phyloP scores from a whole-genome alignment of 1,140 invertebrate species.

The Drosophila equinoxialis region DNA sequence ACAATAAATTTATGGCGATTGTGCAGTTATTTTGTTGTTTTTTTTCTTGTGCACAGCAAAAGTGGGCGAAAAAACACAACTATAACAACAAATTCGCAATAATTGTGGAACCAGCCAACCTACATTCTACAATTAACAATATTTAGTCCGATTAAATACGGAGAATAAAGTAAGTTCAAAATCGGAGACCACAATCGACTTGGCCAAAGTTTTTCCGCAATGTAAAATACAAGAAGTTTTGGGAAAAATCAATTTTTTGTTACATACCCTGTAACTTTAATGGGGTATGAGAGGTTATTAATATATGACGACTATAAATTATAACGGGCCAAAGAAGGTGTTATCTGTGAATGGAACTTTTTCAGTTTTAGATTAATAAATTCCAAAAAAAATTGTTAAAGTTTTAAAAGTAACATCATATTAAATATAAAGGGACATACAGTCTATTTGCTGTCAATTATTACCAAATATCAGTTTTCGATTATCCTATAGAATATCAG shows the following conservation, averaged over 20 bases:
- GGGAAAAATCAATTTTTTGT: conserved; percentile 79
- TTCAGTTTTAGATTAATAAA: no score
- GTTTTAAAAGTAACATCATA: no score
- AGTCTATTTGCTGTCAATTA: no score
- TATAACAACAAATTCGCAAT: not conserved
- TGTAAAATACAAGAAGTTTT: conserved; percentile 53
- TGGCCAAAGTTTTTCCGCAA: conserved; percentile 48
- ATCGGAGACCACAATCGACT: not conserved
- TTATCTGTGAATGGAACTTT: no score
- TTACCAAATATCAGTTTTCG: no score
- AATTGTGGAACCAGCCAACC: conserved; percentile 16
- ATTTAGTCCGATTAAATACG: conserved; percentile 34
- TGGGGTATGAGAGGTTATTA: not conserved
- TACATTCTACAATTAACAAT: conserved; percentile 29
- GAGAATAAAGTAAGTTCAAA: not conserved
- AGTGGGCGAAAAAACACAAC: conserved; percentile 1
- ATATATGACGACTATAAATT: no score
- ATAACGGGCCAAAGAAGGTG: no score
- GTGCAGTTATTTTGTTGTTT: conserved; percentile 28
- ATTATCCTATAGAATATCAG: not conserved
- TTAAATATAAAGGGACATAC: no score
- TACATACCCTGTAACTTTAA: not conserved
- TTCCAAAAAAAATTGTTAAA: no score
- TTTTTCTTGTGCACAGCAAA: conserved; percentile 20
- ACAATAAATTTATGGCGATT: conserved; percentile 47